phyloP scores from a whole-genome alignment of 2,113 vertebrate species.

The Amphiprion ocellaris region DNA sequence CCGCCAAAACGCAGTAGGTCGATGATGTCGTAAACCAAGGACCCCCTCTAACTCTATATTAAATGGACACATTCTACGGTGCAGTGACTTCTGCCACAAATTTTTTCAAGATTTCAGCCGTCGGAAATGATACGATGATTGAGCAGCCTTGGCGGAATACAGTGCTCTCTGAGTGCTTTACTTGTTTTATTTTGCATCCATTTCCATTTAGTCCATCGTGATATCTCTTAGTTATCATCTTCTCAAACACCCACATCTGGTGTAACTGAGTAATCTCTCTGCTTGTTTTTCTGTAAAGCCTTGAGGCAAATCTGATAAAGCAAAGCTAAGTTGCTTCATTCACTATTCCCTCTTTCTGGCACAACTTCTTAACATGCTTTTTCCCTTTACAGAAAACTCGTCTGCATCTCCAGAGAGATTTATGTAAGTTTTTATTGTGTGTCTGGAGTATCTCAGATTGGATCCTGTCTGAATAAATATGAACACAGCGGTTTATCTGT shows the following conservation, averaged over 20 bases:
- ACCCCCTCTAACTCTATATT: no score
- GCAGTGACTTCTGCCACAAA: no score
- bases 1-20: no score
- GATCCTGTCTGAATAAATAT: constrained; percentile 45
- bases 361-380: constrained; percentile 17
- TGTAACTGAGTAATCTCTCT: constrained; percentile 6
- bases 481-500: neutral
- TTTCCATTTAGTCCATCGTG: neutral
- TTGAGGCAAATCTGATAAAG: constrained; percentile 16
- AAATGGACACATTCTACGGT: no score
- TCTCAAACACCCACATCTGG: neutral
- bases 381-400: neutral
- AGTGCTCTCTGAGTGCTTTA: no score
- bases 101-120: no score
- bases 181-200: neutral
- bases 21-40: no score
- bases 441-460: constrained; percentile 11
- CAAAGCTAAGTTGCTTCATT: constrained; percentile 38
- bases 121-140: no score
- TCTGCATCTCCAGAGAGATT: constrained; percentile 12
- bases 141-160: no score
- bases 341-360: neutral
- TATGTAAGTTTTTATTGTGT: neutral
- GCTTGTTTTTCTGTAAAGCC: constrained; percentile 6
- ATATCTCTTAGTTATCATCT: neutral